A percentile compares a stretch with the other conserved stretches of the same genome.
These are phyloP conservation scores for Toxonevra muliebris DNA, from an alignment of 2,888 invertebrate species.

Conservation along the genomic window DNA sequence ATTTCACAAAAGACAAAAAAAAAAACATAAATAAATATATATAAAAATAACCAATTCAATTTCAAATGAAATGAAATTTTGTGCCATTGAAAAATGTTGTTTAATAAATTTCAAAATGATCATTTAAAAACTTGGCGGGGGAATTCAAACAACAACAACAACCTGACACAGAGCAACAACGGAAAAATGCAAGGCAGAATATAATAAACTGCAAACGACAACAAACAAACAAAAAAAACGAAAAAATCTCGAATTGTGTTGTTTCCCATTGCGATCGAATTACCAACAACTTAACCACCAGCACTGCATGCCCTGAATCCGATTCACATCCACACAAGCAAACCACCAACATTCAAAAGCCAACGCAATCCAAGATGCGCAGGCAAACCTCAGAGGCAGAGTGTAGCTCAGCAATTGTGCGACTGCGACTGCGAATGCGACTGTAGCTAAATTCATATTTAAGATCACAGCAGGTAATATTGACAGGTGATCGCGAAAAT, in stretches of 20 bases:
- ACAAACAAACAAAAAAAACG: neutral
- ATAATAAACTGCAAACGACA: neutral
- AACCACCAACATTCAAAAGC: too few species aligned
- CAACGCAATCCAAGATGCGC: too few species aligned
- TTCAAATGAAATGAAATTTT: constrained; percentile 20
- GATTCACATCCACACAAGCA: too few species aligned
- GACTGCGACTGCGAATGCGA: too few species aligned
- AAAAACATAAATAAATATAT: too few species aligned
- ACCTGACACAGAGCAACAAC: constrained; percentile 8
- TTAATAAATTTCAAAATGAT: constrained; percentile 29
- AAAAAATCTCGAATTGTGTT: constrained; percentile 1
- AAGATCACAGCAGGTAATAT: constrained; percentile 52
- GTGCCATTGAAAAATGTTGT: constrained; percentile 27
- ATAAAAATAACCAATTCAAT: constrained; percentile 26
- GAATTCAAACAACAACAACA: constrained; percentile 30
- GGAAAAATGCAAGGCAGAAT: neutral
- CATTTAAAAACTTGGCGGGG: neutral
- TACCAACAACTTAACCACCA: neutral
- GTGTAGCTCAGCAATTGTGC: too few species aligned
- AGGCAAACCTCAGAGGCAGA: too few species aligned
- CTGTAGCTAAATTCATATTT: constrained; percentile 40
- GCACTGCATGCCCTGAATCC: neutral
- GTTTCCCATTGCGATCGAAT: constrained; percentile 16
- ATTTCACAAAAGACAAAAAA: too few species aligned
- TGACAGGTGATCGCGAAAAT: constrained; percentile 55